phyloP scores from a whole-genome alignment of 2,113 vertebrate genomes.

The Centropus bengalensis region DNA sequence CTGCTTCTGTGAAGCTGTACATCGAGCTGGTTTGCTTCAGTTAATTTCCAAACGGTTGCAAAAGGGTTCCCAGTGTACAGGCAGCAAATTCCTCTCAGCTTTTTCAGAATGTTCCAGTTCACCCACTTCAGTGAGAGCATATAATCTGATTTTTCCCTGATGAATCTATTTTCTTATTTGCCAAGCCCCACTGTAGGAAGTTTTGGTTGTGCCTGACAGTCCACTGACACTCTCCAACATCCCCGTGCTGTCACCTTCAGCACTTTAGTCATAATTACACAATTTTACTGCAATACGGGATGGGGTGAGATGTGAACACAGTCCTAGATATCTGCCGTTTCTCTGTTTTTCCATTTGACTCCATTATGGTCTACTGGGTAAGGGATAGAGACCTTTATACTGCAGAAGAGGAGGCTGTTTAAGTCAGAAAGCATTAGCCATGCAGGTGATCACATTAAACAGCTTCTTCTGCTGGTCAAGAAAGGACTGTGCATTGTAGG shows the following conservation, averaged over 20 bases:
- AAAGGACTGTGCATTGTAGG: neutral
- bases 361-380: neutral
- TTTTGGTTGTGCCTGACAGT: neutral
- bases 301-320: neutral
- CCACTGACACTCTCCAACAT: neutral
- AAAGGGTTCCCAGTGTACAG: neutral
- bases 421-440: neutral
- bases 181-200: neutral
- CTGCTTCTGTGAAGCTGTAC: constrained; percentile 26
- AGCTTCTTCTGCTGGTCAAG: neutral
- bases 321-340: neutral
- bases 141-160: neutral
- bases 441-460: neutral
- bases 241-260: neutral
- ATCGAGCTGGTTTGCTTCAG: neutral
- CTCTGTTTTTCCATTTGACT: neutral
- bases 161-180: neutral
- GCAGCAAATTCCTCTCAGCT: neutral
- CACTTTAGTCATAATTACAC: neutral
- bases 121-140: neutral
- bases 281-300: neutral
- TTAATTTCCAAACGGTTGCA: constrained; percentile 20
- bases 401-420: neutral
- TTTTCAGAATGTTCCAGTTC: neutral
- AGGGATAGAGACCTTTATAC: neutral